Evolutionary conservation across 1,140 invertebrate genomes (phyloP), one percentile per base, ranked within the genome.

Genomic region (Coboldia fuscipes): DNA sequence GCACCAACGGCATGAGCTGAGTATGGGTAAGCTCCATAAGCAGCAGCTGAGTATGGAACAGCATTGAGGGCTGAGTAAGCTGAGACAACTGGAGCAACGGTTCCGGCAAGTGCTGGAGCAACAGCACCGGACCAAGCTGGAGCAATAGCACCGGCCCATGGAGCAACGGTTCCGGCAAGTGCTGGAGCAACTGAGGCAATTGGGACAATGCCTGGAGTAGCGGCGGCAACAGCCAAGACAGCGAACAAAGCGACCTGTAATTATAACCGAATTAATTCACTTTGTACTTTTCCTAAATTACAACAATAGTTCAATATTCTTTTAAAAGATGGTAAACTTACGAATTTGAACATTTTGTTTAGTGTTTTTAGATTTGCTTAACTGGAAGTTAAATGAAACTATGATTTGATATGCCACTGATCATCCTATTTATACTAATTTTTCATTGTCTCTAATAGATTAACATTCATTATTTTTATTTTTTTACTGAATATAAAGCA

Each of bases 171-270:
- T 7, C 23, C 23, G 7, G n/a, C 7, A 24, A 7, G 7, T 24
- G 7, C 23, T n/a, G 23, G 23, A 24, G 46, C 40, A 34, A 59
- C 42, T 29, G 44, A 41, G 19, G 47, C 29, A 43, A 52, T 32
- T 51, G 50, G 34, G 37, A 46, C 46, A 36, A 46, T 43, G 35
- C 42, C 54, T 33, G 61, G 61, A 42, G 48, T 56, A 40, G 65
- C 64, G 41, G 58, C 57, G 28, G 60, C 62, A 35, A 61, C 45
- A 26, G 57, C 58, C 47, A 65, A 42, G 35, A 63, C 40, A 40
- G 59, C 56, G 42, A 61, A 52, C 40, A 65, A 41, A 35, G 51
- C 45, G 31, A 62, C 50, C 59, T 61, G 47, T 7, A 51, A 57
- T 37, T 35, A 33, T 39, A 38, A 37, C 15, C 20, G 14, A 19